phyloP scores from a whole-genome alignment of 2,797 vertebrate genomes.

The Anguilla pacifica region DNA sequence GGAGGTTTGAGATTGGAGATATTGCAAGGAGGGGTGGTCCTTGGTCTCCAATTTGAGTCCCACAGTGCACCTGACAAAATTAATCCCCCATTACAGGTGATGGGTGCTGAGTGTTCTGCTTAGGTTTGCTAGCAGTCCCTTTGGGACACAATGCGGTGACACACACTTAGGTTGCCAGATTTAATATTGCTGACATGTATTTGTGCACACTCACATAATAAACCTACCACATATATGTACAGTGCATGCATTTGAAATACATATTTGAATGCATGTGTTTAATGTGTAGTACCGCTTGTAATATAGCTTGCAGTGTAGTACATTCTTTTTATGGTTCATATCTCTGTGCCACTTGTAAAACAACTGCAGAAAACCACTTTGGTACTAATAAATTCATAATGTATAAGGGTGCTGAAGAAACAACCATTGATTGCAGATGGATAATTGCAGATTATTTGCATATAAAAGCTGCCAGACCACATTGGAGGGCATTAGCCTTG shows the following conservation, averaged over 20 bases:
- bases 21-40: neutral
- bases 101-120: neutral
- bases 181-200: neutral
- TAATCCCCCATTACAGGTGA: neutral
- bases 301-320: neutral
- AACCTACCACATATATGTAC: neutral
- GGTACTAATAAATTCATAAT: neutral
- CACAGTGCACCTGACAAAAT: neutral
- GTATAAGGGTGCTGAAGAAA: neutral
- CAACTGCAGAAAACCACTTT: neutral
- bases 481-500: neutral
- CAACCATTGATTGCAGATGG: neutral
- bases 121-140: neutral
- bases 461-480: neutral
- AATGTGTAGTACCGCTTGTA: neutral
- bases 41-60: too few relatives aligned
- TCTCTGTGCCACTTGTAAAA: neutral
- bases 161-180: neutral
- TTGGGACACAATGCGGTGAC: neutral
- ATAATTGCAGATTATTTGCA: slow-evolving; percentile 24
- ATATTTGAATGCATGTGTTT: neutral
- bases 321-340: neutral
- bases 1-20: neutral
- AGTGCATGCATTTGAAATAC: neutral
- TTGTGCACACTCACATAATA: neutral